Evolutionary conservation across 23 tunicate species (phyloP), one percentile per base, ranked within the genome.

Genomic region (Ascidia mentula): DNA sequence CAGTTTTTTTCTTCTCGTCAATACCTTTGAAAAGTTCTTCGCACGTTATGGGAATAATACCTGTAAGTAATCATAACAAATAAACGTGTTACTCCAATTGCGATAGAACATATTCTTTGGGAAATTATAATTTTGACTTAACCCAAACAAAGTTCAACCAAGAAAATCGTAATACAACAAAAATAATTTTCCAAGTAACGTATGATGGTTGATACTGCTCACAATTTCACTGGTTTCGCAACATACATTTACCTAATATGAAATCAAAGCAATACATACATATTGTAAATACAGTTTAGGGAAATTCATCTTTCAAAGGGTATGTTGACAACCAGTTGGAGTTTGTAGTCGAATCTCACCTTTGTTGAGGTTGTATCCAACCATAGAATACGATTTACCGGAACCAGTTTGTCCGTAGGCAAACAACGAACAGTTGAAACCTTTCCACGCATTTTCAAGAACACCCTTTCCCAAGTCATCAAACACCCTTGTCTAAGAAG

Each of bases 341-440:
- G 39, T 71, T 71, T 53, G 65, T 53, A 3, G 24, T 9, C 12
- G 65, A 53, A 53, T 9, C 0, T 34, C 35, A 88, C 98, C 98
- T 88, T 93, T 93, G 39, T 93, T 93, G 31, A 71, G 77, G 22
- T 87, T 77, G 76, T 87, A 85, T 0, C 98, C 98, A 40, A 93
- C 93, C 98, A 93, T 93, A 6, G 98, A 93, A 77, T 93, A 93
- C 28, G 98, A 93, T 77, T 93, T 93, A 26, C 98, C 98, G 0
- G 98, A 93, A 22, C 98, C 98, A 69, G 98, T 93, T 77, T 93
- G 98, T 37, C 98, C 98, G 46, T 93, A 93, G 34, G 98, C 98
- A 72, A 93, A 93, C 78, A 93, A 77, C 33, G 98, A 93, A 60
- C 98, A 93, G 69, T 93, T 93, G 85, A 93, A 93, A 13, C 98